phyloP scores from a whole-genome alignment of 2,888 invertebrate species.

The Gymnosoma rotundatum region DNA sequence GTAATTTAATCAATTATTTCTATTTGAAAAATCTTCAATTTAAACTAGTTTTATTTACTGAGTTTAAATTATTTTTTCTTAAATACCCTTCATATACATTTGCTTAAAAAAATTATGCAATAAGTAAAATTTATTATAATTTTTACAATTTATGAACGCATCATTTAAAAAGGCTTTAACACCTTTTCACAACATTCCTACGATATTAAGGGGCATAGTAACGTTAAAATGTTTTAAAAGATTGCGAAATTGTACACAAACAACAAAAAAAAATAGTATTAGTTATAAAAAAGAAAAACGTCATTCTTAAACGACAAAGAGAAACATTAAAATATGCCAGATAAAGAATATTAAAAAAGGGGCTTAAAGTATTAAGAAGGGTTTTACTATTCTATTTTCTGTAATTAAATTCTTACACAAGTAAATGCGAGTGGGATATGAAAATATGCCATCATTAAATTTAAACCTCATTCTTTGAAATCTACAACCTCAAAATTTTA shows the following conservation, averaged over 20 bases:
- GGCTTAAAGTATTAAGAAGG: constrained; percentile 62
- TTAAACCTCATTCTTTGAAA: too few relatives aligned
- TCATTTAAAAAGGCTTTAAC: constrained; percentile 40
- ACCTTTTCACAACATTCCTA: constrained; percentile 35
- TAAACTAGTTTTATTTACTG: too few relatives aligned
- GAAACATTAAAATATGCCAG: constrained; percentile 51
- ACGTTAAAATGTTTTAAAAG: neutral
- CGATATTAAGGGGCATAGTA: neutral
- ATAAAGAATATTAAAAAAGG: constrained; percentile 60
- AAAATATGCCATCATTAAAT: too few relatives aligned
- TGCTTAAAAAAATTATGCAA: neutral
- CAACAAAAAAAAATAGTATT: too few relatives aligned
- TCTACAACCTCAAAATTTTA: too few relatives aligned
- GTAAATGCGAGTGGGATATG: too few relatives aligned
- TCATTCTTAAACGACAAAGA: constrained; percentile 51
- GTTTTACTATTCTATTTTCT: constrained; percentile 24
- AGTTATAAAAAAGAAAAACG: constrained; percentile 52
- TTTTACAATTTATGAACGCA: constrained; percentile 44
- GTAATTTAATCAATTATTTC: too few relatives aligned
- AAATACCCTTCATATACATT: neutral
- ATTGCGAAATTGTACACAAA: too few relatives aligned
- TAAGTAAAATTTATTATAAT: neutral
- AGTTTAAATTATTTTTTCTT: constrained; percentile 37
- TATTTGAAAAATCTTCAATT: too few relatives aligned
- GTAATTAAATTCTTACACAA: too few relatives aligned